phyloP scores from a whole-genome alignment of 2,888 invertebrate species.

The Nomada flava region DNA sequence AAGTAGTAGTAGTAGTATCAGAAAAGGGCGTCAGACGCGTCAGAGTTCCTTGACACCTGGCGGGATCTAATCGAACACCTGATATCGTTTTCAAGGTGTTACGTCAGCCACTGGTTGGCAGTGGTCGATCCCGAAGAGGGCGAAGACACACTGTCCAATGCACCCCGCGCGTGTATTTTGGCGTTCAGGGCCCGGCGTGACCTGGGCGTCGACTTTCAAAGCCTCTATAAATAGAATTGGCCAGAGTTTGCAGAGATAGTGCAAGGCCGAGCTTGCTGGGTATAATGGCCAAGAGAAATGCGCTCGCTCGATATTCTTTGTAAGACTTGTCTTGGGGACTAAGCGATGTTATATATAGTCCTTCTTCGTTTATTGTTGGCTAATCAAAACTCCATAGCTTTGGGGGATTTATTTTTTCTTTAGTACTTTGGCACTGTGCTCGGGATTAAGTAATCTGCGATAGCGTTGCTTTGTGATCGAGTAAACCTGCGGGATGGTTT shows the following conservation, averaged over 20 bases:
- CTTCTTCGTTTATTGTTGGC: no score
- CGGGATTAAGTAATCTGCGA: no score
- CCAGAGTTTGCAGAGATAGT: conserved; percentile 57
- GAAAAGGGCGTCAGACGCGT: neutral
- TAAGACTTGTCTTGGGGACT: no score
- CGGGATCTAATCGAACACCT: conserved; percentile 14
- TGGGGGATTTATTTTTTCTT: no score
- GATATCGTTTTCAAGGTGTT: conserved; percentile 34
- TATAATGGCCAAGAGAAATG: conserved; percentile 58
- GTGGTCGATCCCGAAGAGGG: conserved; percentile 52
- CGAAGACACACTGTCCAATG: conserved; percentile 59
- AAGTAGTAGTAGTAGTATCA: no score
- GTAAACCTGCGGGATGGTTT: no score
- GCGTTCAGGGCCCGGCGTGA: conserved; percentile 53
- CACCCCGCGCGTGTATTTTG: conserved; percentile 48
- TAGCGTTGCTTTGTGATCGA: no score
- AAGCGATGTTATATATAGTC: no score
- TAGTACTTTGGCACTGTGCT: no score
- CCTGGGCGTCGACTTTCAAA: conserved; percentile 64
- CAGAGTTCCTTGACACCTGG: neutral
- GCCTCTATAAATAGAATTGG: conserved; percentile 61
- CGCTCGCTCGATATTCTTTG: conserved; percentile 26
- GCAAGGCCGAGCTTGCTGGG: conserved; percentile 56
- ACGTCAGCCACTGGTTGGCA: conserved; percentile 20
- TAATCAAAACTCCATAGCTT: no score